Evolutionary conservation across 2,888 invertebrate genomes (phyloP).

Genomic region (Coecobrya sp.): DNA sequence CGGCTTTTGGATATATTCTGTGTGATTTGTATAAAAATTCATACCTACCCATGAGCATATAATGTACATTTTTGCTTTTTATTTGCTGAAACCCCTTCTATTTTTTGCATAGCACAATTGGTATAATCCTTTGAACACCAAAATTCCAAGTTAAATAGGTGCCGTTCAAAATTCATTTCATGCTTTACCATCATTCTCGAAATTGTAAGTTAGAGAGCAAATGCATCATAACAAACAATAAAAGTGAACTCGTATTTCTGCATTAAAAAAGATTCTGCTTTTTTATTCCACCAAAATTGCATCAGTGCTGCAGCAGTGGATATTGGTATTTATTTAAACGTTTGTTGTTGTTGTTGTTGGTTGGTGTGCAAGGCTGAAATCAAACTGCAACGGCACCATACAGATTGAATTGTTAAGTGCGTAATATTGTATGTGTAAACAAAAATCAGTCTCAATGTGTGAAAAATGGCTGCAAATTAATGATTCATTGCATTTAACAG

Average conservation of each 20-base stretch:
- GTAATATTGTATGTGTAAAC: no score
- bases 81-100: conserved; percentile 1
- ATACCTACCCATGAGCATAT: not conserved
- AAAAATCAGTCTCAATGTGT: no score
- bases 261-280: not conserved
- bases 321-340: not conserved
- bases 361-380: no score
- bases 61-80: not conserved
- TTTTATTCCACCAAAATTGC: not conserved
- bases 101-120: not conserved
- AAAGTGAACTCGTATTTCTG: conserved; percentile 17
- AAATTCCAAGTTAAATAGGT: conserved; percentile 48
- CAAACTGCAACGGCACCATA: no score
- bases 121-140: not conserved
- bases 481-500: no score
- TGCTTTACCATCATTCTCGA: conserved; percentile 58
- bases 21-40: not conserved
- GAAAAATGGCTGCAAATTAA: no score
- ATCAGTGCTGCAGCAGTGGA: not conserved
- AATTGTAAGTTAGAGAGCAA: not conserved
- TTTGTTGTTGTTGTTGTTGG: not conserved
- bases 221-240: not conserved
- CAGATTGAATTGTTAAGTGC: no score
- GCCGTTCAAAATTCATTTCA: conserved; percentile 74
- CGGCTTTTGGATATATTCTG: not conserved